Base-by-base conservation (phyloP, 2,113 vertebrate species). In the Phrynosoma platyrhinos region DNA sequence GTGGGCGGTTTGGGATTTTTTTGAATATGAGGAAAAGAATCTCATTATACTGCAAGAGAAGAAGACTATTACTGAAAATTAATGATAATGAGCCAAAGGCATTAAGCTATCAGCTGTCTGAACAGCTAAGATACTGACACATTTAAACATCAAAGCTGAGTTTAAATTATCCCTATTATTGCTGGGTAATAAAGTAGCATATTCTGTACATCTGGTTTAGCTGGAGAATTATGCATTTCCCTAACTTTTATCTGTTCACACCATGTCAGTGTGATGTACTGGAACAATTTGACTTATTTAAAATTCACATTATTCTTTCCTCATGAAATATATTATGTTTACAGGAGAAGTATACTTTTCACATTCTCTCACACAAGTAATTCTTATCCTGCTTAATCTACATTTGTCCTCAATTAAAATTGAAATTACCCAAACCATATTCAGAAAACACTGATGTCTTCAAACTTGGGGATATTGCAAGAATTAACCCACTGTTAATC, bases 111-210 rank as follows among this genome's bases (percentile, higher is more conserved):
- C 88, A 82, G n/a, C 78, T 89, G 79, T 83, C 87, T 87, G 89
- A 94, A 87, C 71, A 92, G 87, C 68, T 91, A 92, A 92, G 87
- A 90, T 91, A 84, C 36, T 90, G 90, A 88, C 88, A 88, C 30
- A 87, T 91, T 82, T 83, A 81, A 94, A 93, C 79, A 95, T 90
- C 87, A 94, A 94, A 95, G 90, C 52, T 87, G 69, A 47, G 82
- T 84, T 55, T 92, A 93, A 89, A 92, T 91, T 90, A 64, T 86
- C 36, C 2, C 23, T 88, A 80, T 92, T 93, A 93, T 80, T 91
- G 89, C 42, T 71, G 53, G 27, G 53, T 55, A 4, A 42, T 42
- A 58, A 89, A 79, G 21, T 0, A 2, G 25, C 64, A 27, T 0
- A 5, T 4, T 82, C 14, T 87, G 36, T 90, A 91, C 68, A 83